Evolutionary conservation across 2,113 vertebrate genomes (phyloP), one percentile per base, ranked within the genome.

Genomic region (Scomber japonicus): DNA sequence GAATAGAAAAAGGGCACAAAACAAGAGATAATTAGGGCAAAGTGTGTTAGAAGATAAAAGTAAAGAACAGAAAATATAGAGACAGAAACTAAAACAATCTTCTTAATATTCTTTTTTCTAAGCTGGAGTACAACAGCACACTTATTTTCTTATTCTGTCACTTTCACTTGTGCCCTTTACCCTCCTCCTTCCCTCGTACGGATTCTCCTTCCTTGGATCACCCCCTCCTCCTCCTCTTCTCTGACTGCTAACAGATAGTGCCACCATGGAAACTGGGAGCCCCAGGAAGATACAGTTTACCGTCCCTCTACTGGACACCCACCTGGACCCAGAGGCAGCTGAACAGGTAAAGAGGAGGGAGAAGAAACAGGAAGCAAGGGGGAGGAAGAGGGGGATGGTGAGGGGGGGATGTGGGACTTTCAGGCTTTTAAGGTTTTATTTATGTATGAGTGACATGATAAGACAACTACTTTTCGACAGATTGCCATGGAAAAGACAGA

Each of bases 281-380:
- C 96, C 97, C 21, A 95, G 97, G 45, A 97, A 96, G 91, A 97
- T 97, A 90, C 96, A 97, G 92, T 97, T 97, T 93, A 97, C 96
- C 0, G 95, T 97, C 15, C 97, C 97, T 70, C 93, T 97, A 40
- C 93, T 97, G 92, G 97, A 97, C 89, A 95, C 96, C 71, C 96
- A 97, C 93, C 95, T 97, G 90, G 97, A 97, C 92, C 97, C 97
- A 3, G 97, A 97, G 92, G 97, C 96, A 78, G 96, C 97, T 0
- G 97, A 97, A 90, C 97, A 97, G 96, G 96, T 97, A 91, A 88
- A 90, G 27, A 55, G 63, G 50, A 82, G 31, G 14, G n/a, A 49
- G 55, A 53, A 2, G 40, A 35, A 69, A 15, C 14, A 2, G 48
- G 6, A 44, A 5, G 45, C 57, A 49, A 1, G 2, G 67, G 72